These are phyloP conservation scores for Torymus tubicola DNA, from an alignment of 2,888 invertebrate species.

Conservation along the genomic window DNA sequence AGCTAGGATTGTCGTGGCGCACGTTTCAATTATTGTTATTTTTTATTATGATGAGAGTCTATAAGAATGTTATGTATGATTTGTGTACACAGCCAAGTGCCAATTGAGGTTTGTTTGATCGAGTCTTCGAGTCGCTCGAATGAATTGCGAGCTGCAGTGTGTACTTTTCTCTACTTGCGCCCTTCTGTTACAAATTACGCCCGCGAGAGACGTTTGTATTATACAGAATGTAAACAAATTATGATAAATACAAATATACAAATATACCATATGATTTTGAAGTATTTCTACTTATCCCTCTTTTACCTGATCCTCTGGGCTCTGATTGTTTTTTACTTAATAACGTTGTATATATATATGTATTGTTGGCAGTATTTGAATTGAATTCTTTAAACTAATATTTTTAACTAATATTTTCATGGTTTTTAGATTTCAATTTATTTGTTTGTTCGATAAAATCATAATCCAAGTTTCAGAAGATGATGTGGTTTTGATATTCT, in stretches of 20 bases:
- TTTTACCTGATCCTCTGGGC: too few relatives aligned
- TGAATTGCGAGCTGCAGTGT: slow-evolving; percentile 11
- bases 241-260: slow-evolving; percentile 50
- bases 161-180: slow-evolving; percentile 38
- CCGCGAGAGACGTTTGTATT: slow-evolving; percentile 48
- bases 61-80: slow-evolving; percentile 44
- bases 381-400: too few relatives aligned
- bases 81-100: slow-evolving; percentile 43
- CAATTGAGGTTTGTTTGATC: slow-evolving; percentile 36
- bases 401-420: too few relatives aligned
- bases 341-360: too few relatives aligned
- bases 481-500: too few relatives aligned
- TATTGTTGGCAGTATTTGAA: too few relatives aligned
- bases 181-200: slow-evolving; percentile 37
- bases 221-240: slow-evolving; percentile 53
- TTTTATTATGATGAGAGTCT: slow-evolving; percentile 31
- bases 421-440: too few relatives aligned
- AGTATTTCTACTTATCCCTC: too few relatives aligned
- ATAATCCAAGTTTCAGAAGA: too few relatives aligned
- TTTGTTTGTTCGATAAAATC: too few relatives aligned
- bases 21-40: slow-evolving; percentile 14
- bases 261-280: slow-evolving; percentile 26
- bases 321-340: too few relatives aligned
- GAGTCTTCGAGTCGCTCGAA: neutral
- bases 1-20: neutral